phyloP scores from a whole-genome alignment of 1,140 invertebrate genomes.

The Caenorhabditis tropicalis region DNA sequence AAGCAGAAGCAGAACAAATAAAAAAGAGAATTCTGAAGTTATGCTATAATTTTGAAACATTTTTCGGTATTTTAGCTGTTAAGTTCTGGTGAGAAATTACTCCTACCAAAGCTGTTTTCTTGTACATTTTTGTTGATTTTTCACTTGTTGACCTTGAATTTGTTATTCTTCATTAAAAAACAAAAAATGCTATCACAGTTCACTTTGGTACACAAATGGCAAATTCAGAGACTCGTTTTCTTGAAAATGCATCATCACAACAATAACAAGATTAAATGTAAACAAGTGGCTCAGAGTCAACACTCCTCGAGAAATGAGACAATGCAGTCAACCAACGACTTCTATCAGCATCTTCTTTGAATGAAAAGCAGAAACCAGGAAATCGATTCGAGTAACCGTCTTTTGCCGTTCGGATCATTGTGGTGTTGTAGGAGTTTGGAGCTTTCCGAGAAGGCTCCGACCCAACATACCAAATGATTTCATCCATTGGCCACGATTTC shows the following conservation, averaged over 20 bases:
- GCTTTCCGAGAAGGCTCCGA: slow-evolving; percentile 56
- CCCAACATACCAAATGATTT: slow-evolving; percentile 65
- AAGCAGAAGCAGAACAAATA: not conserved
- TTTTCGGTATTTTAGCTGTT: slow-evolving; percentile 2
- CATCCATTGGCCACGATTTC: slow-evolving; percentile 62
- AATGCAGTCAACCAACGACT: slow-evolving; percentile 52
- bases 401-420: slow-evolving; percentile 49
- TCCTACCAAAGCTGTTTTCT: not conserved
- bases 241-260: not conserved
- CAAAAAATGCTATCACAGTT: too few species aligned
- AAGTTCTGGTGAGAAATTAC: not conserved
- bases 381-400: slow-evolving; percentile 56
- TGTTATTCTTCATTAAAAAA: too few species aligned
- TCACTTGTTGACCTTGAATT: not conserved
- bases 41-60: slow-evolving; percentile 5
- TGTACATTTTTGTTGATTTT: not conserved
- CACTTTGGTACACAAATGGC: too few species aligned
- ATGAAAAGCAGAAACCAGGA: slow-evolving; percentile 62
- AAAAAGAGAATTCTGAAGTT: not conserved
- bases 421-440: slow-evolving; percentile 38
- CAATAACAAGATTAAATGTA: slow-evolving; percentile 9
- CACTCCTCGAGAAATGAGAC: not conserved
- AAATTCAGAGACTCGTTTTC: too few species aligned
- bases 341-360: slow-evolving; percentile 51
- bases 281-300: not conserved